Base-by-base conservation (phyloP, 2,797 vertebrate genomes). In the Sebastes melanostomus region DNA sequence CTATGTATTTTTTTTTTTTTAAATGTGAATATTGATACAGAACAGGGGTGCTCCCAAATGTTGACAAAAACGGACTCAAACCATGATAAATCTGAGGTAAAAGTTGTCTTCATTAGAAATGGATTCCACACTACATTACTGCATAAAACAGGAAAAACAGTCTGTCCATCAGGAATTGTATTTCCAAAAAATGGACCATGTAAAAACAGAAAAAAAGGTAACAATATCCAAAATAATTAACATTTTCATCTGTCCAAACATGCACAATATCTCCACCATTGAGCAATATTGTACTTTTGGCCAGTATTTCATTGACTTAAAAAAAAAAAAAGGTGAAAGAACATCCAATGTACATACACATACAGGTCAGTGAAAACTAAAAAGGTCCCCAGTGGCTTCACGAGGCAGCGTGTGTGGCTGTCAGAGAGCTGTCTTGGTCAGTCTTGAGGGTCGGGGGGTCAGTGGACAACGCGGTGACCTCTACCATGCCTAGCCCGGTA, bases 401-500 rank as follows among this genome's bases (percentile, higher is more conserved):
- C 92, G 97, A 98, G 86, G 96, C 96, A 92, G 96, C 95, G 91
- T 97, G 96, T 90, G 97, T 95, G 95, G 96, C 96, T 93, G 97
- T 95, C 92, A 94, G 84, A 77, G 89, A 91, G 84, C 91, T 82
- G 81, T 94, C 93, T 71, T 94, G 88, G 86, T 94, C 92, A 72
- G 91, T 90, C 81, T 92, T 91, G 38, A 91, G 74, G 81, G 80
- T 87, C 12, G 84, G 81, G 67, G 82, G 63, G 59, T 98, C 97
- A 92, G 92, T 96, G 89, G 98, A 94, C 91, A 96, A 91, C 62
- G 96, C 95, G 14, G 96, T 95, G 89, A 99, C 97, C 94, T 99
- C 98, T 80, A 98, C 97, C 98, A 99, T 99, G 92, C 98, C 96
- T 75, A 98, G 97, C 92, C 98, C 98, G 93, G 98, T 99, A 95